Evolutionary conservation across 2,888 invertebrate genomes (phyloP).

Genomic region (Drosophila borborema): DNA sequence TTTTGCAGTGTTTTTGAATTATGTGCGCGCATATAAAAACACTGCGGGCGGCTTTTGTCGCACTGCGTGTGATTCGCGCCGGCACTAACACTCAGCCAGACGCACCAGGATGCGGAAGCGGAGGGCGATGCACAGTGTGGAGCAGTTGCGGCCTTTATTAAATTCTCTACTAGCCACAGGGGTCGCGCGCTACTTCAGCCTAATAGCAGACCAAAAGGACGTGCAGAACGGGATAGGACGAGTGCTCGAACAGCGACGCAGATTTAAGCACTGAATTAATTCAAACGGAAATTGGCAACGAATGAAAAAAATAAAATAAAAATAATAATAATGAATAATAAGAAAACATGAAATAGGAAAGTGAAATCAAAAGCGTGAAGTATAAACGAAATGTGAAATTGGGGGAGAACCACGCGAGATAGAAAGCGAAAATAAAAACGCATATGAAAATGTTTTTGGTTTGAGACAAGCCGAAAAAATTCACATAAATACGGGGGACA

Average conservation of each 20-base stretch:
- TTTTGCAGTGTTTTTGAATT: slow-evolving; percentile 79
- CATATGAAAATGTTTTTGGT: slow-evolving; percentile 47
- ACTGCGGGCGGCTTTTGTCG: slow-evolving; percentile 79
- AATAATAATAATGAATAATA: neutral
- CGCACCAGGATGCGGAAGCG: neutral
- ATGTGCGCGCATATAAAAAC: slow-evolving; percentile 74
- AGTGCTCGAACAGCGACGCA: slow-evolving; percentile 46
- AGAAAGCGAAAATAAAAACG: slow-evolving; percentile 72
- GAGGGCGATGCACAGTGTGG: slow-evolving; percentile 1
- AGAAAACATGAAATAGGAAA: slow-evolving; percentile 35
- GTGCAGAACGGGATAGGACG: neutral
- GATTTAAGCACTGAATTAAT: slow-evolving; percentile 80
- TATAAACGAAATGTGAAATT: slow-evolving; percentile 66
- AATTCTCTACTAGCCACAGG: slow-evolving; percentile 73
- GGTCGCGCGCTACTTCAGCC: slow-evolving; percentile 66
- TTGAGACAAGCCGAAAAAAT: slow-evolving; percentile 69
- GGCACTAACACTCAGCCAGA: slow-evolving; percentile 36
- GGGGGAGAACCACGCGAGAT: slow-evolving; percentile 19
- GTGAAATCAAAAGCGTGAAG: slow-evolving; percentile 79
- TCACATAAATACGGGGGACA: slow-evolving; percentile 73
- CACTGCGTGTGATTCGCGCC: slow-evolving; percentile 65
- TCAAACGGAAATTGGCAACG: slow-evolving; percentile 82
- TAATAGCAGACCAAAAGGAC: slow-evolving; percentile 48
- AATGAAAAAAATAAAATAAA: slow-evolving; percentile 23
- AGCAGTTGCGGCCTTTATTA: slow-evolving; percentile 59